Evolutionary conservation across 2,797 vertebrate species (phyloP).

Genomic region (Brachyrhaphis roseni): DNA sequence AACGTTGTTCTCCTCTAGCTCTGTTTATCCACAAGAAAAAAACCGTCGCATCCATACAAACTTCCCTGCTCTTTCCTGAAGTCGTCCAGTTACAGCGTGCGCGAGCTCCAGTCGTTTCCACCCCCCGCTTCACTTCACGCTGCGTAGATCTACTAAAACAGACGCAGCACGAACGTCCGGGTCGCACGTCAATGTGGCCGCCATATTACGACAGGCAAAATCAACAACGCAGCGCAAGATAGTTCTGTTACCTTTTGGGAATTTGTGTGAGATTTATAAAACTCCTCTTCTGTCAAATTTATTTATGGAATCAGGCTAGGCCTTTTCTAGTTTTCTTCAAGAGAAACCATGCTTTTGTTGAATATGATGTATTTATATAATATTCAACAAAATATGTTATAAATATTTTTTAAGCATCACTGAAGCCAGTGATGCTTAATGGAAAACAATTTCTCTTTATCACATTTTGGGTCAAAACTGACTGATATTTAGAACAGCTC

Average conservation of each 20-base stretch:
- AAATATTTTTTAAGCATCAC: no score
- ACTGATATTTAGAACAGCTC: not conserved
- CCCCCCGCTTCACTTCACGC: constrained; percentile 42
- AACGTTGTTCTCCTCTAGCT: not conserved
- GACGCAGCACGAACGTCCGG: not conserved
- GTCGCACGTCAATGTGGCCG: not conserved
- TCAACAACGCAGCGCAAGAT: not conserved
- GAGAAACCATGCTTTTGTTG: not conserved
- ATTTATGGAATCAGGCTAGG: not conserved
- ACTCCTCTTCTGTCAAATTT: not conserved
- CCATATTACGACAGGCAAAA: not conserved
- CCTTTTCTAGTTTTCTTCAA: not conserved
- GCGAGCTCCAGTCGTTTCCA: constrained; percentile 46
- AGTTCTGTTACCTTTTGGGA: not conserved
- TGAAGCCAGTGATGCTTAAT: not conserved
- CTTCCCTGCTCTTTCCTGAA: constrained; percentile 27
- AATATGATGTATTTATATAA: not conserved
- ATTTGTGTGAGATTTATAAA: not conserved
- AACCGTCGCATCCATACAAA: constrained; percentile 49
- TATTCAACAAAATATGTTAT: no score
- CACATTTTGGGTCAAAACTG: not conserved
- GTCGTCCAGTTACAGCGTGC: constrained; percentile 50
- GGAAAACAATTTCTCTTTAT: not conserved
- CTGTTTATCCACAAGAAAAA: not conserved
- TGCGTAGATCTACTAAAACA: not conserved